Conservation (phyloP, 1,140 invertebrate species). For the Pygmarrhopalites habei region DNA sequence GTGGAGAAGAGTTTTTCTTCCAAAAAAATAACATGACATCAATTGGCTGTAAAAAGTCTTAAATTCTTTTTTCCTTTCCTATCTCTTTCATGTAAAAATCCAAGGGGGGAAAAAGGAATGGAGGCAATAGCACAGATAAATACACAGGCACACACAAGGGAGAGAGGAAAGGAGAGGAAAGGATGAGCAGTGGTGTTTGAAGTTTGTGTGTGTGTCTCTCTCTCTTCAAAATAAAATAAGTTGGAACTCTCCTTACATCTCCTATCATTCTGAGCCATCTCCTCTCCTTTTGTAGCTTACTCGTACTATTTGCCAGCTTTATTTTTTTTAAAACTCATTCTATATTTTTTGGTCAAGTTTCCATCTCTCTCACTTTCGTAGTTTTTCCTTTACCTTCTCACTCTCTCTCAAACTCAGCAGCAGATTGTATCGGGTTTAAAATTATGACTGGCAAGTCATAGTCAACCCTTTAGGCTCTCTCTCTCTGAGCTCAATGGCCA, state of each 20-base stretch:
- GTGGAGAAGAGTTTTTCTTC: conserved; percentile 6
- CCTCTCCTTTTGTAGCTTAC: conserved; percentile 10
- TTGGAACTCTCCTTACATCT: background rate
- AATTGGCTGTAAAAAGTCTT: conserved; percentile 16
- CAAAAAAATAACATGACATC: conserved; percentile 12
- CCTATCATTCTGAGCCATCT: conserved; percentile 3
- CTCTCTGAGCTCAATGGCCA: background rate
- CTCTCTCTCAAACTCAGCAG: background rate
- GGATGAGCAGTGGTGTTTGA: too few species aligned
- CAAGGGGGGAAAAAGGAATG: background rate
- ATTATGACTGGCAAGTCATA: conserved; percentile 26
- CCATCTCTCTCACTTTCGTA: conserved; percentile 1
- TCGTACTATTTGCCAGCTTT: conserved; percentile 9
- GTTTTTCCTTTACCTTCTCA: background rate
- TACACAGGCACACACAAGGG: too few species aligned
- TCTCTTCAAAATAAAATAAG: too few species aligned
- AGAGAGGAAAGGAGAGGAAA: too few species aligned
- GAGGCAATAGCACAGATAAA: background rate
- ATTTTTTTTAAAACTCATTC: background rate
- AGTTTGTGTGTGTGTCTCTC: too few species aligned
- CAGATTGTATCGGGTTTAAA: conserved; percentile 20
- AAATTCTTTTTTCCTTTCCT: conserved; percentile 6
- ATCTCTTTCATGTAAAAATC: background rate
- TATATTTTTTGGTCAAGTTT: background rate
- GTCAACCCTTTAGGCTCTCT: background rate